Evolutionary conservation across 2,113 vertebrate genomes (phyloP), one percentile per base, ranked within the genome.

Genomic region (Chlamydotis undulata): DNA sequence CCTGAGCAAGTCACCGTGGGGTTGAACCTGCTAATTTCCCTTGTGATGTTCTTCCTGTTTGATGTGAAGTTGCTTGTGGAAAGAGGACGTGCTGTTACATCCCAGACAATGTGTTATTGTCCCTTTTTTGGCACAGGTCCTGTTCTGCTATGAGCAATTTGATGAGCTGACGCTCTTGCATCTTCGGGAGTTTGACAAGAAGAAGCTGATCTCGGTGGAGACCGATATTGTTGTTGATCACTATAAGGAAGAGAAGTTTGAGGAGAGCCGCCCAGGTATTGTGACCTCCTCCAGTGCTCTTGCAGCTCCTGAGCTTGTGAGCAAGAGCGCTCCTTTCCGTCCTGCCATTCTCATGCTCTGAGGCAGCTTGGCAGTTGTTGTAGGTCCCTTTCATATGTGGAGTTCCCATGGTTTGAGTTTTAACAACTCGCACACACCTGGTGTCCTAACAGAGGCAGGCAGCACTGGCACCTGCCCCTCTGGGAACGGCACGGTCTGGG

Each of bases 71-170:
- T 59, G 61, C 29, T 22, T 45, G 49, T 31, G 49, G 77, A 84
- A 91, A 49, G 31, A 49, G 23, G 37, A 52, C 50, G 7, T 73
- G 67, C 80, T 83, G 9, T 67, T 56, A 28, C 10, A 26, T 37
- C 73, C 68, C 50, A 39, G 35, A 24, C 28, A n/a, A 33, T 5
- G 7, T 41, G 18, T 6, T 47, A 2, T 3, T 53, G 35, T 61
- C 81, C 56, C 13, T 89, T 59, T 75, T 57, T 43, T 88, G 92
- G 41, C 67, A 47, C 97, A 99, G 99, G 99, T 99, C 61, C 98
- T 99, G 65, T 99, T 99, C 98, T 99, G 99, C 98, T 99, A 99
- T 0, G 99, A 99, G 98, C 99, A 99, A 96, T 99, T 99, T 55
- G 99, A 99, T 60, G 99, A 99, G 96, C 98, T 99, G 63, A 99